phyloP scores from a whole-genome alignment of 2,113 vertebrate species.

The Sinosuthora webbiana region DNA sequence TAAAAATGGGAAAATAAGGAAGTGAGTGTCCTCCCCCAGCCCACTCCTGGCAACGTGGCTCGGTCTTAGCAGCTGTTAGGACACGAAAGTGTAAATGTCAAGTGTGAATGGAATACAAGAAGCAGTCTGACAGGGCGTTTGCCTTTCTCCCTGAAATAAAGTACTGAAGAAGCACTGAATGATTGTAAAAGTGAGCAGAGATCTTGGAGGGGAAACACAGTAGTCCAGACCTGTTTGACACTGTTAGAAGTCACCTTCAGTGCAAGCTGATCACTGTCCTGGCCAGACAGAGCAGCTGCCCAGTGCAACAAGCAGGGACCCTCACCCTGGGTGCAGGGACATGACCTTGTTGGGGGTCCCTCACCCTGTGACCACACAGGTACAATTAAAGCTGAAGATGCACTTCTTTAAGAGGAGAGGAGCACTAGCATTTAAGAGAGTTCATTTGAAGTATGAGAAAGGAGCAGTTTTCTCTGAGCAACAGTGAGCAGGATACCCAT shows the following conservation, averaged over 20 bases:
- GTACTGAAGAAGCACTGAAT: neutral
- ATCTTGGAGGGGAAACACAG: neutral
- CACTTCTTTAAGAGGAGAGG: neutral
- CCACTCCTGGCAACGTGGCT: neutral
- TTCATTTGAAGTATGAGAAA: neutral
- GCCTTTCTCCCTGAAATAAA: neutral
- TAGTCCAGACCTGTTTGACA: neutral
- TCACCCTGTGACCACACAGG: neutral
- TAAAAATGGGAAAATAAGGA: neutral
- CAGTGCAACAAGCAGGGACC: neutral
- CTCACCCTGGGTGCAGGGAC: no score
- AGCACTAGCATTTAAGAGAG: neutral
- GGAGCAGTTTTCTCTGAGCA: neutral
- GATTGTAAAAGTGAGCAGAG: neutral
- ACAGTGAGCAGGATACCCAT: neutral
- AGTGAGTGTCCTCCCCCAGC: neutral
- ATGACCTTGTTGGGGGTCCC: rapidly evolving
- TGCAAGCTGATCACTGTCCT: neutral
- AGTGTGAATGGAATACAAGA: neutral
- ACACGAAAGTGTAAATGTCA: neutral
- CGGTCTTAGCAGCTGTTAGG: neutral
- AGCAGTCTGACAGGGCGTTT: neutral
- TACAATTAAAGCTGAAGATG: neutral
- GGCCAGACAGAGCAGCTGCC: neutral
- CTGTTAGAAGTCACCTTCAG: neutral